phyloP scores from a whole-genome alignment of 2,797 vertebrate species.

The Lepidocolaptes lacrymiger region DNA sequence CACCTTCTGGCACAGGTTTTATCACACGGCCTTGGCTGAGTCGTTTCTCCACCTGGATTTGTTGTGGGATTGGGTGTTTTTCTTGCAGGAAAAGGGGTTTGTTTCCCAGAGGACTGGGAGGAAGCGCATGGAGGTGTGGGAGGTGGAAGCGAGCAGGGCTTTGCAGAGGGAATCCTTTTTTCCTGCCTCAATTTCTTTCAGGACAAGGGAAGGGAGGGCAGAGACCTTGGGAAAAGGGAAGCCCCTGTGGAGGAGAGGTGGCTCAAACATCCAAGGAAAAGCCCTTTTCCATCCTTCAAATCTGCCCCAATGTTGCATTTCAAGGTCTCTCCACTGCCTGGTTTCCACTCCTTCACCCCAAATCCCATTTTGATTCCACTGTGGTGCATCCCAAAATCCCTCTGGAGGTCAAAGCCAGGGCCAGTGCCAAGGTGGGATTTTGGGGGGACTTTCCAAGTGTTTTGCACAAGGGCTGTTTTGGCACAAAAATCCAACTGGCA shows the following conservation, averaged over 20 bases:
- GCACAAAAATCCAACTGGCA: accelerated
- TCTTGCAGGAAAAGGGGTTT: neutral
- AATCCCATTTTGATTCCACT: neutral
- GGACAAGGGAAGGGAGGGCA: neutral
- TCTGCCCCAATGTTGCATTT: accelerated
- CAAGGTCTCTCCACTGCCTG: accelerated
- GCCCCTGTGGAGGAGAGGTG: accelerated
- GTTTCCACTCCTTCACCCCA: neutral
- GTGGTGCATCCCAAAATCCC: accelerated
- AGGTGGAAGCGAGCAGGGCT: neutral
- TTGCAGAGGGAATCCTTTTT: neutral
- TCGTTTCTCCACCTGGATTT: neutral
- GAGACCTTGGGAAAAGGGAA: neutral
- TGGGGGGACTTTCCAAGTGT: accelerated
- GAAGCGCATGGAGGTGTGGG: neutral
- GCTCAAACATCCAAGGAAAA: neutral
- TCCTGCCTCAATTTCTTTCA: neutral
- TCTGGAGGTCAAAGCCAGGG: accelerated
- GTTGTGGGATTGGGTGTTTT: accelerated
- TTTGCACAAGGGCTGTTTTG: neutral
- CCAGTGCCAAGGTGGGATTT: neutral
- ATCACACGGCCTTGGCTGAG: accelerated
- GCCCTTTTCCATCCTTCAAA: accelerated
- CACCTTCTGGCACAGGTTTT: neutral
- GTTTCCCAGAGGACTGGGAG: neutral